Base-by-base conservation (phyloP, 2,888 invertebrate species). In the Plutella xylostella region DNA sequence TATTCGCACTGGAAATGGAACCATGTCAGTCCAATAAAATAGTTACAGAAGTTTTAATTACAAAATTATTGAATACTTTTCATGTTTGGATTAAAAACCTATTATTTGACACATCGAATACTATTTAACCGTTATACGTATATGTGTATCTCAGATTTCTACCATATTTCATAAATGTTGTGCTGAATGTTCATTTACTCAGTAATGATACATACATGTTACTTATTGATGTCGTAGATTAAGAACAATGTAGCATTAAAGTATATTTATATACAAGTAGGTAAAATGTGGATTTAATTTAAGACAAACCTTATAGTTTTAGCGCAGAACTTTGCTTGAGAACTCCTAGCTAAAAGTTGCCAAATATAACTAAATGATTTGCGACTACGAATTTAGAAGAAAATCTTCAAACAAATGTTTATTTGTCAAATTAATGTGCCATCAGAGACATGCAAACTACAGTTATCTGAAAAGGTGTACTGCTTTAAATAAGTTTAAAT, bases 161-260 rank as follows among this genome's bases (percentile, higher is more conserved):
- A 14, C 5, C 7, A 17, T 7, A 33, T 15, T 33, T 15, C 20
- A 43, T 43, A 33, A 34, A 34, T 43, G 43, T 43, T 34, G 43
- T 43, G 34, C 22, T 33, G 5, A 58, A 55, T 61, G 48, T 56
- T 51, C 63, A 58, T 64, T 63, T 59, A 57, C 72, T 72, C 65
- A 70, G 67, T 65, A 59, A 53, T 57, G 55, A 58, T 51, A 25
- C 14, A 30, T 12, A 50, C 60, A 56, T 49, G 56, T 63, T 64
- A 48, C 52, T 72, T 57, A 30, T 30, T 42, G 61, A 65, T 67
- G 67, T 72, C 55, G 57, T 68, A 70, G 65, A 45, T 45, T 68
- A 67, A 69, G 65, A 45, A 56, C 38, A 53, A 50, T 51, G 15
- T 39, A 39, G 39, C 17, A 17, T 39, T 25, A 39, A 59, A 63